Conservation (phyloP, 2,888 invertebrate species). For the Lasioglossum villosulum region DNA sequence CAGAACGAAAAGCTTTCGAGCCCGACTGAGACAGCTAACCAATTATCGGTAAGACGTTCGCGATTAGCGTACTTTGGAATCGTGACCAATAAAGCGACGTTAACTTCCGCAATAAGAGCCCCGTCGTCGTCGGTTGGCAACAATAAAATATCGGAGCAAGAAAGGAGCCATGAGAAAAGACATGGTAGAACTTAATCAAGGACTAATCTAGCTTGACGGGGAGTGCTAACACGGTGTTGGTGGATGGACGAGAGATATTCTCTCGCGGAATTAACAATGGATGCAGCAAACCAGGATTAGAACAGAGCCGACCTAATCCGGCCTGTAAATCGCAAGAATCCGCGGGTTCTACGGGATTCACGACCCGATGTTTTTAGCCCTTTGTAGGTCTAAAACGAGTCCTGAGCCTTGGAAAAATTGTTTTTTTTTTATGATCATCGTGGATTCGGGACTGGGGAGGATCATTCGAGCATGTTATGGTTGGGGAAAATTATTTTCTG, state of each 20-base stretch:
- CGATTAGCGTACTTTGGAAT: neutral
- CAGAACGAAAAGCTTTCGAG: neutral
- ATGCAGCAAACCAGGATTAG: conserved; percentile 13
- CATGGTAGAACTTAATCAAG: conserved; percentile 21
- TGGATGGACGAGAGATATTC: conserved; percentile 21
- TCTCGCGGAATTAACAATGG: conserved; percentile 29
- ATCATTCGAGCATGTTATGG: neutral
- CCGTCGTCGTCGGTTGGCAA: neutral
- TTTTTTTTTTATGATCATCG: neutral
- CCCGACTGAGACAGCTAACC: neutral
- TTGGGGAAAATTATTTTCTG: neutral
- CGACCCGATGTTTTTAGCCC: neutral
- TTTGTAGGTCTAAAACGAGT: neutral
- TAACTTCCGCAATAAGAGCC: neutral
- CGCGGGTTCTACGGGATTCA: conserved; percentile 8
- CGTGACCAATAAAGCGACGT: neutral
- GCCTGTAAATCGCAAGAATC: conserved; percentile 31
- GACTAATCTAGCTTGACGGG: conserved; percentile 8
- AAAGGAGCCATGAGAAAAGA: neutral
- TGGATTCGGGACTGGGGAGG: neutral
- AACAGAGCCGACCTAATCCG: conserved; percentile 40
- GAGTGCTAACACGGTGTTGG: conserved; percentile 12
- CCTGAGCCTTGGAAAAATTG: neutral
- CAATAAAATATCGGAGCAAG: neutral
- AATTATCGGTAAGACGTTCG: conserved; percentile 3